Conservation (phyloP, 2,113 vertebrate species). For the Vidua chalybeata region DNA sequence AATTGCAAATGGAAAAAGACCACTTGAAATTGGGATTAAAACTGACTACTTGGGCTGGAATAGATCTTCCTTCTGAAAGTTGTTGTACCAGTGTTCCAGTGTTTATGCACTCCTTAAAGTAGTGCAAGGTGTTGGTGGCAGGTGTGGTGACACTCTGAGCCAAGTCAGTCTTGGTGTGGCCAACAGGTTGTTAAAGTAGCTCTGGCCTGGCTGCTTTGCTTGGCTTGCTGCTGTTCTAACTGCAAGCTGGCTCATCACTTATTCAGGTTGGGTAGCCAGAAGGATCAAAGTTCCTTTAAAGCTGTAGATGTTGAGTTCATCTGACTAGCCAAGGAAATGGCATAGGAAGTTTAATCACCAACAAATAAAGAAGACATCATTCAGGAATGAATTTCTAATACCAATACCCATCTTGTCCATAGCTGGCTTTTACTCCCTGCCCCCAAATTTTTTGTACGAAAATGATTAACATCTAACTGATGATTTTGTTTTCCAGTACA, state of each 20-base stretch:
- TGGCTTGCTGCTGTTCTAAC: background rate
- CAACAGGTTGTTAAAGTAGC: background rate
- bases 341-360: background rate
- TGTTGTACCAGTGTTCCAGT: background rate
- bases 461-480: background rate
- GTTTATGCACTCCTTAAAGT: background rate
- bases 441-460: background rate
- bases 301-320: background rate
- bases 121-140: background rate
- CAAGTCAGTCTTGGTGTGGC: background rate
- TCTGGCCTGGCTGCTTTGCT: background rate
- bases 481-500: constrained; percentile 68
- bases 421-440: background rate
- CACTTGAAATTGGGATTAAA: background rate
- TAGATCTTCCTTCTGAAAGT: background rate
- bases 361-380: background rate
- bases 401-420: background rate
- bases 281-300: background rate
- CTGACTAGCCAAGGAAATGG: background rate
- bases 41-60: background rate
- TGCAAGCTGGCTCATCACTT: background rate
- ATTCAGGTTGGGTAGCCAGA: background rate
- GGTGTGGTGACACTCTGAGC: background rate
- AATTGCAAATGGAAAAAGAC: background rate
- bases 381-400: background rate